Evolutionary conservation across 2,888 invertebrate genomes (phyloP), one percentile per base, ranked within the genome.

Genomic region (Apotomis turbidana): DNA sequence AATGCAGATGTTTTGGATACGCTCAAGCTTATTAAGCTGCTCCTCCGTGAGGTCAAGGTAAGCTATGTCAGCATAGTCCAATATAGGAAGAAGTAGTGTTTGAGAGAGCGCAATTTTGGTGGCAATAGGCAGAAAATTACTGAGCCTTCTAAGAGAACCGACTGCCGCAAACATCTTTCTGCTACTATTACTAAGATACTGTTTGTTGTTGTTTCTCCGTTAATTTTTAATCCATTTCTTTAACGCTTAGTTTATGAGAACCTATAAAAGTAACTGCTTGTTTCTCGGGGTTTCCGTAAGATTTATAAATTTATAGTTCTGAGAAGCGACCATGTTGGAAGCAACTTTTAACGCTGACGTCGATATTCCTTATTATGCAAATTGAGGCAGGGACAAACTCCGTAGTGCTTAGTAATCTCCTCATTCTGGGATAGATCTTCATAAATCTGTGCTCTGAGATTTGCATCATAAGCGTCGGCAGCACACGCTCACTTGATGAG

Each of bases 381-480:
- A 72, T 52, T 63, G 68, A 63, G 68, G 68, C 68, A 46, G 57
- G 58, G 63, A n/a, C 41, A 51, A 49, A 38, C 63, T 15, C 61
- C 12, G 62, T 13, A 41, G 52, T 44, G 68, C 58, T 58, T 63
- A 63, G 52, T 52, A 61, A 68, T 68, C 52, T 61, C 57, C 62
- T 67, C 62, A 46, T 67, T 60, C 1, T 57, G 12, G 63, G 57
- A 59, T 72, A 12, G 41, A 6, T 41, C 6, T 58, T 51, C 68
- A 63, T 72, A 72, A 72, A 72, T 72, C 58, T 54, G 38, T 36
- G 41, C 63, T 54, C 51, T 68, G 57, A 55, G 51, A 68, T 71
- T 71, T 71, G 57, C 67, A 68, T 68, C 71, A 68, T 41, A 71
- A 62, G 61, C 55, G n/a, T 36, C 13, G 46, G 15, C 36, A 36